Conservation (phyloP, 1,140 invertebrate genomes). For the Akabosia matsudoensis region DNA sequence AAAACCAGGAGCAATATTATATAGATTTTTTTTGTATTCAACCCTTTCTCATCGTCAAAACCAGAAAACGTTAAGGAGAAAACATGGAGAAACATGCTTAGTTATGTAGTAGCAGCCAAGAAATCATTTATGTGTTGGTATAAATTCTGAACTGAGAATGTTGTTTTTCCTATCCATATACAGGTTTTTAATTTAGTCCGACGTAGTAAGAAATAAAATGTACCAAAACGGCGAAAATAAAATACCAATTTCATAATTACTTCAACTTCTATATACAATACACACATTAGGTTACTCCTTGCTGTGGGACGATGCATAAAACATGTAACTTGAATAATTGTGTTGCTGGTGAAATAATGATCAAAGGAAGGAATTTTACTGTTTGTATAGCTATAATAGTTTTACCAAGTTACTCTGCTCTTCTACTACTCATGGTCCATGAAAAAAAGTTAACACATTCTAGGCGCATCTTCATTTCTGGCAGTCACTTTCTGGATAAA, state of each 20-base stretch:
- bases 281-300: too few relatives aligned
- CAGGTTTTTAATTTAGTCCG: not conserved
- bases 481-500: too few relatives aligned
- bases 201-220: not conserved
- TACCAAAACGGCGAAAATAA: constrained; percentile 3
- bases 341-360: not conserved
- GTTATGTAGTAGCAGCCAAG: not conserved
- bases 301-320: not conserved
- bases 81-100: too few relatives aligned
- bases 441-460: too few relatives aligned
- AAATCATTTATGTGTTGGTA: not conserved
- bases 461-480: too few relatives aligned
- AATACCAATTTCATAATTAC: constrained; percentile 21
- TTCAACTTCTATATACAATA: not conserved
- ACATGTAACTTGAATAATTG: not conserved
- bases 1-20: not conserved
- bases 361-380: not conserved
- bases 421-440: too few relatives aligned
- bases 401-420: not conserved
- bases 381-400: not conserved
- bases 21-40: not conserved
- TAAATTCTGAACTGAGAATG: too few relatives aligned
- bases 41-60: not conserved
- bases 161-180: not conserved
- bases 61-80: constrained; percentile 7